Evolutionary conservation across 1,140 invertebrate species (phyloP).

Genomic region (Tenebrio molitor): DNA sequence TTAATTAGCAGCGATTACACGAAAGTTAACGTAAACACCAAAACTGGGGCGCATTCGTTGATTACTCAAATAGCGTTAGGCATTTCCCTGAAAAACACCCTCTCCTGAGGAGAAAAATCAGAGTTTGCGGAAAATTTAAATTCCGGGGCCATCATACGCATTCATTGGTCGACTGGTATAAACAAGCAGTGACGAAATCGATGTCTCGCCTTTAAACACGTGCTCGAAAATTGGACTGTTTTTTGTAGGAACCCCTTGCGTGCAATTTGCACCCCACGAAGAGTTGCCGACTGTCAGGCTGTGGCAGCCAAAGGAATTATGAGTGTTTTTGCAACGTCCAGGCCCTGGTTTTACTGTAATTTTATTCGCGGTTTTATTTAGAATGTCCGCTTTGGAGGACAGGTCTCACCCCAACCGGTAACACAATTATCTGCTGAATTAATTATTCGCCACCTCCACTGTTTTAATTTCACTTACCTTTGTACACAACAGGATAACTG

Average conservation of each 20-base stretch:
- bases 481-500: slow-evolving; percentile 4
- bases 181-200: slow-evolving; percentile 14
- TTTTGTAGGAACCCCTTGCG: slow-evolving; percentile 29
- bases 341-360: slow-evolving; percentile 48
- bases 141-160: no score
- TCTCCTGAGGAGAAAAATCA: not conserved
- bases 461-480: slow-evolving; percentile 50
- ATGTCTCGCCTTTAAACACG: slow-evolving; percentile 9
- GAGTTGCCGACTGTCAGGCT: slow-evolving; percentile 32
- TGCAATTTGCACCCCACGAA: slow-evolving; percentile 24
- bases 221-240: slow-evolving; percentile 27
- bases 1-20: slow-evolving; percentile 49
- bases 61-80: slow-evolving; percentile 17
- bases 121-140: not conserved
- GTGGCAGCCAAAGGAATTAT: slow-evolving; percentile 35
- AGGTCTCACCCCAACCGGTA: slow-evolving; percentile 47
- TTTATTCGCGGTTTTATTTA: slow-evolving; percentile 51
- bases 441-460: slow-evolving; percentile 43
- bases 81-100: slow-evolving; percentile 1
- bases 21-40: slow-evolving; percentile 40
- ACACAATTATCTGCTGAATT: slow-evolving; percentile 52
- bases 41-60: slow-evolving; percentile 5
- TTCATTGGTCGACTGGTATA: not conserved
- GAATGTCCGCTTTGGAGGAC: slow-evolving; percentile 41
- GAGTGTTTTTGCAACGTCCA: slow-evolving; percentile 38